Conservation (phyloP, 2,888 invertebrate genomes). For the Sphinx pinastri region DNA sequence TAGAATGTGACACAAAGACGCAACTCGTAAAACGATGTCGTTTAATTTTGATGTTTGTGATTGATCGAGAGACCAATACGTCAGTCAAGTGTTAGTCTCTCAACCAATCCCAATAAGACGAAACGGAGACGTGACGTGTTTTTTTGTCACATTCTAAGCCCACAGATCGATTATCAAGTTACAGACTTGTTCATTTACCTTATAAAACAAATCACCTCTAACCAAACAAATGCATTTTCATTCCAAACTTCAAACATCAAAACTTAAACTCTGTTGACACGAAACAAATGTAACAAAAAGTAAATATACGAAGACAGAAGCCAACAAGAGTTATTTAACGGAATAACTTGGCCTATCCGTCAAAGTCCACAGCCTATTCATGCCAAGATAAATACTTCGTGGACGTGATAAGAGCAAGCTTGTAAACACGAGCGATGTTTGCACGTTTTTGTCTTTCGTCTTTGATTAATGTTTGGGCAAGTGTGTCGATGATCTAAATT, state of each 20-base stretch:
- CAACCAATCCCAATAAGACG: too few species aligned
- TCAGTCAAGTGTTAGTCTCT: too few species aligned
- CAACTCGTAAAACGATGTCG: too few species aligned
- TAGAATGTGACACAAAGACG: too few species aligned
- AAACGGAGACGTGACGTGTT: too few species aligned
- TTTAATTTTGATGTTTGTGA: too few species aligned
- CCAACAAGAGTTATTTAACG: slow-evolving; percentile 59
- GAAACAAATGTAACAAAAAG: slow-evolving; percentile 27
- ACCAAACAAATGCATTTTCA: neutral
- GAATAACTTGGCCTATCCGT: slow-evolving; percentile 68
- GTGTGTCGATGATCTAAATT: slow-evolving; percentile 28
- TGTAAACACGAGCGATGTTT: slow-evolving; percentile 48
- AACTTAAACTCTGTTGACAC: neutral
- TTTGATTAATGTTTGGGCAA: slow-evolving; percentile 35
- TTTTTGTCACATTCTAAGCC: too few species aligned
- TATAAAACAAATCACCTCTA: too few species aligned
- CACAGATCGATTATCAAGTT: too few species aligned
- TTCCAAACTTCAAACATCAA: neutral
- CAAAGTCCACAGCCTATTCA: slow-evolving; percentile 67
- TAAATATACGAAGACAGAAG: slow-evolving; percentile 44
- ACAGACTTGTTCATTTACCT: too few species aligned
- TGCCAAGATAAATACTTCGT: slow-evolving; percentile 65
- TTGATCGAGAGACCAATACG: too few species aligned
- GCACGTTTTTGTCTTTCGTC: slow-evolving; percentile 28
- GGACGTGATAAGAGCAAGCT: slow-evolving; percentile 58